Evolutionary conservation across 1,140 invertebrate genomes (phyloP), one percentile per base, ranked within the genome.

Genomic region (Zaprionus kolodkinae): DNA sequence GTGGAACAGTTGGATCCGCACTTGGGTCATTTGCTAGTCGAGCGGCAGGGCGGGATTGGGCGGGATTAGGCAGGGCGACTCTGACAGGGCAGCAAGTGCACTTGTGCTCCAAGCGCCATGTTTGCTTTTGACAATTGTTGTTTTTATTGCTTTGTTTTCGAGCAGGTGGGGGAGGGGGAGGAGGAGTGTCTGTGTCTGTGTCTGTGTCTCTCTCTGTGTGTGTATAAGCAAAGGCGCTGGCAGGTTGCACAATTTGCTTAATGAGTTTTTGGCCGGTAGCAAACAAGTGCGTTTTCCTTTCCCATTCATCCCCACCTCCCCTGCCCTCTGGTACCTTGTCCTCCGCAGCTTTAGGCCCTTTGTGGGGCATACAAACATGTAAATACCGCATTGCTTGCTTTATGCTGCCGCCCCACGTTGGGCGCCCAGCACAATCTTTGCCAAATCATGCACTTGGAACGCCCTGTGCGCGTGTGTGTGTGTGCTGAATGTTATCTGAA

Each of bases 221-320:
- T 17, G 57, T 61, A 30, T 54, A 52, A 69, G 63, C 27, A 68
- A 52, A 52, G 40, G 54, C 40, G 61, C 57, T 45, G 65, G n/a
- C 40, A 50, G 35, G 60, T 54, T 65, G 57, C 59, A 85, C 81
- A 77, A 78, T 84, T 80, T 84, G 73, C 74, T 56, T 78, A 79
- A 85, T 85, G 81, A 73, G 77, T 85, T 86, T 87, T 81, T 71
- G 55, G 68, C 66, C 70, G 17, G 27, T 50, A 38, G 81, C 80
- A 17, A 55, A 38, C 17, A 30, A 36, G n/a, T 10, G 54, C 33
- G 15, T 33, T 27, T 27, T 21, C 21, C 21, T 21, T 21, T 21
- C 21, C 21, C 21, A 30, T 30, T 30, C 27, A 30, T 38, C 57
- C 25, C 36, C n/a, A n/a, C n/a, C n/a, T n/a, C n/a, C n/a, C n/a